These are phyloP conservation scores for Ictalurus punctatus DNA, from an alignment of 2,113 vertebrate genomes.

Conservation along the genomic window DNA sequence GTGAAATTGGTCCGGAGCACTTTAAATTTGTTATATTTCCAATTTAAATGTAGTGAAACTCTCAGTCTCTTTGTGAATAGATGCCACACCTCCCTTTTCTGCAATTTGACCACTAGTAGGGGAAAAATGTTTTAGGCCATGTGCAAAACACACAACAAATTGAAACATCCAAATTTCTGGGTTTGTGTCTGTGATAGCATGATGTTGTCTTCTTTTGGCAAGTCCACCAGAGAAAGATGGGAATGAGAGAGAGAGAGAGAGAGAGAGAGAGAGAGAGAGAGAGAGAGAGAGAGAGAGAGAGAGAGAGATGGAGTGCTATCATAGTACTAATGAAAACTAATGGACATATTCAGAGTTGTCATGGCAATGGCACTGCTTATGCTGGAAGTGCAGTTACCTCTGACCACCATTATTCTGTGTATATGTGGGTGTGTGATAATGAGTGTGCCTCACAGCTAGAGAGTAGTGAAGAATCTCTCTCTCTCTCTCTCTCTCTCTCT, in stretches of 20 bases:
- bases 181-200: not conserved
- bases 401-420: slow-evolving; percentile 37
- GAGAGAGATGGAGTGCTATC: not conserved
- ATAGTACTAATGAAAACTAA: slow-evolving; percentile 33
- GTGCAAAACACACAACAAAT: not conserved
- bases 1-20: not conserved
- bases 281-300: not conserved
- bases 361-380: slow-evolving; percentile 49
- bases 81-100: not conserved
- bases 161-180: not conserved
- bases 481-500: too few relatives aligned
- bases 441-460: slow-evolving; percentile 30
- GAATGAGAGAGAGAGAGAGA: not conserved
- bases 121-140: not conserved
- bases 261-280: not conserved
- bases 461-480: not conserved
- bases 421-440: slow-evolving; percentile 40
- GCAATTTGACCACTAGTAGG: not conserved
- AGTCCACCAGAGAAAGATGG: not conserved
- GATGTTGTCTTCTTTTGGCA: not conserved
- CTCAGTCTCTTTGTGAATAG: not conserved
- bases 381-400: slow-evolving; percentile 39
- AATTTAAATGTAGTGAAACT: not conserved
- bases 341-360: slow-evolving; percentile 44
- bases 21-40: not conserved